These are phyloP conservation scores for Myzus persicae DNA, from an alignment of 1,140 invertebrate genomes.

Conservation along the genomic window DNA sequence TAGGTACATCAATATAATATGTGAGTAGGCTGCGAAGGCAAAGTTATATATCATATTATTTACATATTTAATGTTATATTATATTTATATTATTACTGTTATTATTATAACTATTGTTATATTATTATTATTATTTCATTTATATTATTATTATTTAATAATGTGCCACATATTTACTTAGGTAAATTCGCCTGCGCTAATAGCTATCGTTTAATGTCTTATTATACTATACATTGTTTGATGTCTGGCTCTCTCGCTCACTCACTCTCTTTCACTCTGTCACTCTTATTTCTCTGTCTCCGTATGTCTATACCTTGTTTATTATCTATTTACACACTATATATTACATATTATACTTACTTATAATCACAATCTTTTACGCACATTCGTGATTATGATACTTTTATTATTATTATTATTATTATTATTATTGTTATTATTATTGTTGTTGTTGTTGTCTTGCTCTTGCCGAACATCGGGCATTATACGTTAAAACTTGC, in stretches of 20 bases:
- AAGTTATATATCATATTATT: background rate
- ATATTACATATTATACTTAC: slow-evolving; percentile 9
- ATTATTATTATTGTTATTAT: background rate
- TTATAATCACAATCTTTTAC: slow-evolving; percentile 18
- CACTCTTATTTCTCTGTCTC: slow-evolving; percentile 45
- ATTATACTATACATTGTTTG: slow-evolving; percentile 10
- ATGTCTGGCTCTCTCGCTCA: slow-evolving; percentile 58
- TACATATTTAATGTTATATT: background rate
- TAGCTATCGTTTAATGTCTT: slow-evolving; percentile 36
- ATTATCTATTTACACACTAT: slow-evolving; percentile 39
- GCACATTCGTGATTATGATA: background rate
- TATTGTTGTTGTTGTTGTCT: background rate
- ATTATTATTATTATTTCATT: background rate
- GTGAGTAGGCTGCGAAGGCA: background rate
- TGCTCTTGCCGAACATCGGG: background rate
- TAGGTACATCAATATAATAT: background rate
- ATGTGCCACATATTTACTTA: background rate
- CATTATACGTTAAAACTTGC: slow-evolving; percentile 24
- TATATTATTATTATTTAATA: slow-evolving; percentile 29
- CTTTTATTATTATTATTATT: background rate
- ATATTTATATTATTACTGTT: slow-evolving; percentile 18
- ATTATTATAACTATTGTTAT: background rate
- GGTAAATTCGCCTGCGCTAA: slow-evolving; percentile 35
- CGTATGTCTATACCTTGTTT: slow-evolving; percentile 9
- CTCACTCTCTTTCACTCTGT: slow-evolving; percentile 44